Percentiles rank a stretch among this genome's conserved stretches.
Conservation (phyloP, 1,140 invertebrate species). For the Aphis craccivora region DNA sequence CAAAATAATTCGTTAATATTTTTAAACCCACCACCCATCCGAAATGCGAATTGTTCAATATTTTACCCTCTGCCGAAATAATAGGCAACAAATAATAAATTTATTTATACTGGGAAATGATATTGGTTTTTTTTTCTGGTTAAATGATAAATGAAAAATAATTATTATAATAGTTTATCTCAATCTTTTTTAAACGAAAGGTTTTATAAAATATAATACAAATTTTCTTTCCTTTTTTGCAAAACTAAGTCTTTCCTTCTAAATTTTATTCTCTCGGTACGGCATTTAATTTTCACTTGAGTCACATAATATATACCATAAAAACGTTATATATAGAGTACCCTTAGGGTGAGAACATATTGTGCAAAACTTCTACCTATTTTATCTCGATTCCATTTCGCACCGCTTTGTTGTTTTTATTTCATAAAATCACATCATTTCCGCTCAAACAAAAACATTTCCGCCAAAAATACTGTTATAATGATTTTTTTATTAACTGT, state of each 20-base stretch:
- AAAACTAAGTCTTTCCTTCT: neutral
- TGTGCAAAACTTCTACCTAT: neutral
- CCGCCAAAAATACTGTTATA: neutral
- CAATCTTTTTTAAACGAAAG: neutral
- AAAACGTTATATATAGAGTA: neutral
- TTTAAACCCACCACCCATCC: neutral
- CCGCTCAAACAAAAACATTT: neutral
- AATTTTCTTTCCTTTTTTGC: neutral
- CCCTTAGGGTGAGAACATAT: neutral
- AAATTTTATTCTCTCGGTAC: neutral
- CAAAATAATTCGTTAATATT: neutral
- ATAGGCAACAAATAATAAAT: neutral
- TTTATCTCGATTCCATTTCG: neutral
- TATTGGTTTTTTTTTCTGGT: neutral
- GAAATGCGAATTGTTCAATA: neutral
- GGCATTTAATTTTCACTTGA: neutral
- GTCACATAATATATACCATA: neutral
- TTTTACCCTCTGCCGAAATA: neutral
- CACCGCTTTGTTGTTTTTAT: neutral
- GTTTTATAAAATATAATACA: conserved; percentile 4
- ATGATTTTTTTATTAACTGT: conserved; percentile 8
- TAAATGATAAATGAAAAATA: neutral
- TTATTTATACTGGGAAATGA: neutral
- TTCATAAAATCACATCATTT: conserved; percentile 11
- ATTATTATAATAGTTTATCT: neutral